Percentiles rank a stretch among this genome's conserved stretches.
Conservation (phyloP, 1,140 invertebrate species). For the Antheraea pernyi region DNA sequence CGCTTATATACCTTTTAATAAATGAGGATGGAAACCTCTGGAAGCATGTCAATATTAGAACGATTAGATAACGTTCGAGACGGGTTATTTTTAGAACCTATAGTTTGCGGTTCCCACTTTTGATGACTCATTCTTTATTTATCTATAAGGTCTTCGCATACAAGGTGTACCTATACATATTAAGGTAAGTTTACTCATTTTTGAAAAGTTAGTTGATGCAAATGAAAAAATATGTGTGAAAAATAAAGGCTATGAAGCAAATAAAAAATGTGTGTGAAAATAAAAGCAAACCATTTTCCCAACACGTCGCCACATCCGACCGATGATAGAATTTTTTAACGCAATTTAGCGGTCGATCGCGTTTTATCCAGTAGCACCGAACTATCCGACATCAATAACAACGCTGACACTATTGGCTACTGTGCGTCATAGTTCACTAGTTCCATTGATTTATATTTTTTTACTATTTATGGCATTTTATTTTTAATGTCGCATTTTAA, state of each 20-base stretch:
- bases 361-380: not conserved
- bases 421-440: not conserved
- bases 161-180: too few relatives aligned
- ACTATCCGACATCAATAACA: not conserved
- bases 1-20: too few relatives aligned
- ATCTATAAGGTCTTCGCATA: too few relatives aligned
- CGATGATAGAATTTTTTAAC: constrained; percentile 4
- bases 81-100: too few relatives aligned
- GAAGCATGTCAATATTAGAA: too few relatives aligned
- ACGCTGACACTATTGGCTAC: not conserved
- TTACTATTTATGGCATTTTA: not conserved
- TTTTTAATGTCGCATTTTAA: not conserved
- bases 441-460: not conserved
- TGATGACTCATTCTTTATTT: too few relatives aligned
- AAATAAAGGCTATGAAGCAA: not conserved
- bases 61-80: too few relatives aligned
- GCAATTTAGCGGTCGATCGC: not conserved
- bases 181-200: too few relatives aligned
- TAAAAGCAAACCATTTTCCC: not conserved
- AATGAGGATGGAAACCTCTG: too few relatives aligned
- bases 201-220: not conserved
- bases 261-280: not conserved
- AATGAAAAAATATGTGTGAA: not conserved
- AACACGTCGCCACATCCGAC: not conserved
- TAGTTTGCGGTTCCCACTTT: too few relatives aligned